Conservation (phyloP, 1,140 invertebrate species). For the Liolophura sinensis region DNA sequence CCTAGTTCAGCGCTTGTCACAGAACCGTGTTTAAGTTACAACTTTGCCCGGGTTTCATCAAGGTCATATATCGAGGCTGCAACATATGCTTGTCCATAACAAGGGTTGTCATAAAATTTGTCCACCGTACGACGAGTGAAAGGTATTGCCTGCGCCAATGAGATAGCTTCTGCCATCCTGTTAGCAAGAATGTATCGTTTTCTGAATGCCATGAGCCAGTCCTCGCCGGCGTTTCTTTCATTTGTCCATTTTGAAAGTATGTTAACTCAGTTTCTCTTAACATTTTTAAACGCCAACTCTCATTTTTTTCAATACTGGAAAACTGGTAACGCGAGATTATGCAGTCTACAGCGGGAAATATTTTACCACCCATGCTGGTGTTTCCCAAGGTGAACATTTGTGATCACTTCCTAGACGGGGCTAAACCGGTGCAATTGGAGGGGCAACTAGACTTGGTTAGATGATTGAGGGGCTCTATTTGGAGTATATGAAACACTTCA, state of each 20-base stretch:
- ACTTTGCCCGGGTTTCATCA: conserved; percentile 56
- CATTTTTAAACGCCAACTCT: too few relatives aligned
- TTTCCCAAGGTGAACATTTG: conserved; percentile 54
- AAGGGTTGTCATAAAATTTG: conserved; percentile 16
- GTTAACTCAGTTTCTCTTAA: too few relatives aligned
- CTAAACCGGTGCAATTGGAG: conserved; percentile 51
- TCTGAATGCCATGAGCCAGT: neutral
- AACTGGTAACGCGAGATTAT: too few relatives aligned
- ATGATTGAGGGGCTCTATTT: conserved; percentile 45
- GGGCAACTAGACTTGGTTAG: conserved; percentile 42
- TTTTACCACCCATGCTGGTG: too few relatives aligned
- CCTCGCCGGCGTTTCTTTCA: too few relatives aligned
- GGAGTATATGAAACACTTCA: conserved; percentile 34
- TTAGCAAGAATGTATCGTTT: neutral
- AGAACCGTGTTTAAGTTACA: conserved; percentile 46
- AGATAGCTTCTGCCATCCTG: conserved; percentile 6
- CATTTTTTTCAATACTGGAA: too few relatives aligned
- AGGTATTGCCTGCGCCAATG: neutral
- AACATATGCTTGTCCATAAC: conserved; percentile 15
- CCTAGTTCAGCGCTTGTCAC: conserved; percentile 56
- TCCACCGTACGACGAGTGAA: conserved; percentile 18
- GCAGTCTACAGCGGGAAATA: too few relatives aligned
- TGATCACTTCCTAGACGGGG: conserved; percentile 56
- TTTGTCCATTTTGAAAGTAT: too few relatives aligned
- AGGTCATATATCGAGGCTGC: conserved; percentile 22